Conservation (phyloP, 2,888 invertebrate genomes). For the Hydriomena furcata region DNA sequence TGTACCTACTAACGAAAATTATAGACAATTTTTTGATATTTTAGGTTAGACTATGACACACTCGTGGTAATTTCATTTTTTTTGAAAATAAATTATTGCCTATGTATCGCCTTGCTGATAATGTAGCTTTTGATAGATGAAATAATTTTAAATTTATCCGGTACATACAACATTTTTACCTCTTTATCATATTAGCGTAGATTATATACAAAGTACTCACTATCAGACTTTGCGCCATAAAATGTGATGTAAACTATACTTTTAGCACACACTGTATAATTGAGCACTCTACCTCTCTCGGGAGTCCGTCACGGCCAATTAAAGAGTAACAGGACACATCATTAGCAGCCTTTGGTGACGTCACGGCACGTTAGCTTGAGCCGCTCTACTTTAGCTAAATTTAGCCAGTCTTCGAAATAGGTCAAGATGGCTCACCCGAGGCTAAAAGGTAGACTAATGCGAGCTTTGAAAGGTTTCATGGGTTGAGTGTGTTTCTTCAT, state of each 20-base stretch:
- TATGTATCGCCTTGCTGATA: too few relatives aligned
- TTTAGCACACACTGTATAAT: slow-evolving; percentile 12
- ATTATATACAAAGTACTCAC: too few relatives aligned
- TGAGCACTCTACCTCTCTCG: slow-evolving; percentile 21
- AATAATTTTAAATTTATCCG: too few relatives aligned
- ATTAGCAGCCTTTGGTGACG: slow-evolving; percentile 64
- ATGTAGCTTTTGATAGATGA: too few relatives aligned
- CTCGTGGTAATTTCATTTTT: too few relatives aligned
- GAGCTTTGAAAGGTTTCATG: slow-evolving; percentile 21
- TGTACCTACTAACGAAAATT: too few relatives aligned
- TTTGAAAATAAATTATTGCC: too few relatives aligned
- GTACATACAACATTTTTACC: too few relatives aligned
- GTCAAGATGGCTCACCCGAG: slow-evolving; percentile 39
- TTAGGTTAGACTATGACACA: too few relatives aligned
- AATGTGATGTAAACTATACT: slow-evolving; percentile 5
- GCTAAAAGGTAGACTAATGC: slow-evolving; percentile 28
- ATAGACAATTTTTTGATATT: too few relatives aligned
- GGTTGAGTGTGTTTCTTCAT: background rate
- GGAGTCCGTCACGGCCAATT: slow-evolving; percentile 53
- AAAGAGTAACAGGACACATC: slow-evolving; percentile 52
- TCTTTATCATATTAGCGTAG: too few relatives aligned
- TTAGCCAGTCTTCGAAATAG: slow-evolving; percentile 42
- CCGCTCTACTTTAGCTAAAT: slow-evolving; percentile 43
- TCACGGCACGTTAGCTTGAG: slow-evolving; percentile 58
- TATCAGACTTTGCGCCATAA: background rate